Conservation (phyloP, 2,113 vertebrate species). For the Chlorodrepanis virens region DNA sequence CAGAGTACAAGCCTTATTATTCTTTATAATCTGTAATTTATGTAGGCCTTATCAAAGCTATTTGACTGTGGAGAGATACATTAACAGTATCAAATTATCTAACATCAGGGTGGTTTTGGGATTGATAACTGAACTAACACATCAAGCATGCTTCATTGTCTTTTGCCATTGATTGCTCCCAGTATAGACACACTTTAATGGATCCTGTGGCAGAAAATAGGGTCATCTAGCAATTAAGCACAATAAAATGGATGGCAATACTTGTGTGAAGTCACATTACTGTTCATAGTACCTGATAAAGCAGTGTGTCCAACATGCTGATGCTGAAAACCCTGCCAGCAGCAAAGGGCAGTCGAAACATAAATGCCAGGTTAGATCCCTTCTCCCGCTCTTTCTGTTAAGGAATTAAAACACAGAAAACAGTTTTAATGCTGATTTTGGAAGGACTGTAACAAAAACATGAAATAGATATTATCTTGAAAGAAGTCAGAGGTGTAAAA, state of each 20-base stretch:
- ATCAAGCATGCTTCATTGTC: background rate
- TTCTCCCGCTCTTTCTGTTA: conserved; percentile 85
- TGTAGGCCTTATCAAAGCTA: background rate
- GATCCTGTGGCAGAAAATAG: background rate
- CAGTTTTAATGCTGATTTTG: background rate
- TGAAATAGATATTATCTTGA: background rate
- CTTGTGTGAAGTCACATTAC: background rate
- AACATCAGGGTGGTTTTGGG: background rate
- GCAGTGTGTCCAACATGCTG: conserved; percentile 86
- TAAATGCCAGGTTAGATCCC: conserved; percentile 86
- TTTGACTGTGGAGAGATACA: background rate
- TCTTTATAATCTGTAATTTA: background rate
- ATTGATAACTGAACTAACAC: background rate
- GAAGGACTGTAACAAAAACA: background rate
- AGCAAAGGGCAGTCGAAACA: conserved; percentile 87
- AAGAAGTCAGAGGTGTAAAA: background rate
- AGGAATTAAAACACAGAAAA: background rate
- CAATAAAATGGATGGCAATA: background rate
- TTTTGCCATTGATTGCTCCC: background rate
- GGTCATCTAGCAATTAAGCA: background rate
- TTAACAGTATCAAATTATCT: background rate
- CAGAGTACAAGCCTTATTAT: background rate
- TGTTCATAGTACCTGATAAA: conserved; percentile 79
- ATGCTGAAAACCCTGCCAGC: conserved; percentile 87
- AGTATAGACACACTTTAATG: background rate